Evolutionary conservation across 2,888 invertebrate species (phyloP).

Genomic region (Cephus spinipes): DNA sequence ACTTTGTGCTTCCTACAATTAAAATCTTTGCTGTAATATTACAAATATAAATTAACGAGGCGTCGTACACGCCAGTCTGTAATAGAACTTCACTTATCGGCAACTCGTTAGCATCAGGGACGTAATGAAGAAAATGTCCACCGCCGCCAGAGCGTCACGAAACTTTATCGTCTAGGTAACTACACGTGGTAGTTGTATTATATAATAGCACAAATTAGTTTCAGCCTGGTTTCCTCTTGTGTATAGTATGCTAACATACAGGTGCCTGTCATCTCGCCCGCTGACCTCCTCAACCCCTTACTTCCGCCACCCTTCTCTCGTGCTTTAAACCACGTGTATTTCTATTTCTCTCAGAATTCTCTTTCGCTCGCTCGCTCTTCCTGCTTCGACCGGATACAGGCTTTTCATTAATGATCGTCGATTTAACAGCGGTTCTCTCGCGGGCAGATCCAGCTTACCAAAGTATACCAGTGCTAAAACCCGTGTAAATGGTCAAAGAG

Average conservation of each 20-base stretch:
- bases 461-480: neutral
- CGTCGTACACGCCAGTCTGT: neutral
- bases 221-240: neutral
- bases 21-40: neutral
- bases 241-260: neutral
- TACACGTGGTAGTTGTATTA: neutral
- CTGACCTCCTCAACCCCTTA: neutral
- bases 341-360: neutral
- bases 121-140: neutral
- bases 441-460: neutral
- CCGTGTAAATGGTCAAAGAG: neutral
- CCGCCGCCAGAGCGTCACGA: neutral
- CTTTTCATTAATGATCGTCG: constrained; percentile 2
- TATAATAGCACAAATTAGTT: neutral
- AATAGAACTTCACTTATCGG: neutral
- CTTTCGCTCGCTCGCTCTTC: neutral
- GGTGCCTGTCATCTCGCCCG: neutral
- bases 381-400: neutral
- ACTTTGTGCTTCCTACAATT: neutral
- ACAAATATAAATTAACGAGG: neutral
- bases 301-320: neutral
- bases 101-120: neutral
- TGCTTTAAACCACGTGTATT: neutral
- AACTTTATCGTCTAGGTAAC: neutral
- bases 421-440: neutral